Evolutionary conservation across 2,888 invertebrate species (phyloP), one percentile per base, ranked within the genome.

Genomic region (Mesopsocus fuscifrons): DNA sequence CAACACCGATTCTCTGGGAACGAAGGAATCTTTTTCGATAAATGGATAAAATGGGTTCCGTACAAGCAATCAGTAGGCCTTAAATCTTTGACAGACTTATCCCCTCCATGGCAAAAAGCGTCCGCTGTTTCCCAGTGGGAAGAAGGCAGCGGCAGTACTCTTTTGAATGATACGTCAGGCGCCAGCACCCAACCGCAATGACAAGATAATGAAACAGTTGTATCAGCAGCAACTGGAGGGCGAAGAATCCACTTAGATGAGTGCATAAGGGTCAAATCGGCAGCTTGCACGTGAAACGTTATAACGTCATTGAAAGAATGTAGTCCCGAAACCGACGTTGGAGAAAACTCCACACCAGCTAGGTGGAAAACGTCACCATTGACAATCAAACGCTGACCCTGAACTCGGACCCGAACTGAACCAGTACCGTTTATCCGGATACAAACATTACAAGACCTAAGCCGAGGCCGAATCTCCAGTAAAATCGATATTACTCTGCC

Each of bases 91-190:
- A 46, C 52, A 26, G 48, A 43, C 34, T 56, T 52, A 0, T 57
- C 57, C 18, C 61, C 59, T 34, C 64, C 63, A 34, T 56, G 75
- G 52, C 77, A 77, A 55, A 74, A 77, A 72, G 74, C 76, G 48
- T 77, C 76, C 0, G 66, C 65, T 54, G 69, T 65, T 51, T 74
- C 72, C 44, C 68, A 59, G 57, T 66, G 67, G 13, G 65, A 63
- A 0, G 72, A 66, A 1, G 76, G 76, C 43, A 77, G 55, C 44
- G 75, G 74, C 46, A 77, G 57, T 51, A 76, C 61, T 48, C 74
- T 62, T 38, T 65, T 58, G 57, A 75, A 74, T 38, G 60, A 62
- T 1, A 61, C 32, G n/a, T 48, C 42, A n/a, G 52, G 45, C 41
- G 49, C 52, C 31, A 59, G 53, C 41, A 54, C 43, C 44, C 53